A percentile compares a stretch with the other conserved stretches of the same genome.
phyloP scores from a whole-genome alignment of 2,888 invertebrate genomes.

The Lasius platythorax region DNA sequence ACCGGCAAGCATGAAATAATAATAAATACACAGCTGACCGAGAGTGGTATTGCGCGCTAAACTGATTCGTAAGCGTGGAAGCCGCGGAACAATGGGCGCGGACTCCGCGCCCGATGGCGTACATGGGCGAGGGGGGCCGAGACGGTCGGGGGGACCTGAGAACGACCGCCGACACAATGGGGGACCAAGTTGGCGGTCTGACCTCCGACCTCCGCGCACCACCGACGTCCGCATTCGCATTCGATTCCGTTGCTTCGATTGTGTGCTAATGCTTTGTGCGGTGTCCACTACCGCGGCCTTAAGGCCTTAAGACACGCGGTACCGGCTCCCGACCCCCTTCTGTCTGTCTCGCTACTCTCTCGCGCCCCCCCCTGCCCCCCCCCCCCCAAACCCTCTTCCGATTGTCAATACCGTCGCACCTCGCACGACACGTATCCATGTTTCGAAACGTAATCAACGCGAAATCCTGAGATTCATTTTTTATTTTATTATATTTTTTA shows the following conservation, averaged over 20 bases:
- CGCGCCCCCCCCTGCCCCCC: neutral
- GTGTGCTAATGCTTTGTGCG: conserved; percentile 84
- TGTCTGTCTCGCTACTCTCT: conserved; percentile 14
- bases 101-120: conserved; percentile 62
- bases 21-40: conserved; percentile 74
- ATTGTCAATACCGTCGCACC: conserved; percentile 23
- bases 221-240: conserved; percentile 80
- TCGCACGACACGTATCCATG: conserved; percentile 25
- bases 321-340: conserved; percentile 40
- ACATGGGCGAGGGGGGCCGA: conserved; percentile 51
- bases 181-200: conserved; percentile 84
- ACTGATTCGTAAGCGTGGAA: conserved; percentile 84
- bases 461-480: neutral
- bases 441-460: neutral
- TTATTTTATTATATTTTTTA: too few species aligned
- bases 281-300: conserved; percentile 76
- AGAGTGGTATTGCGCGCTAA: conserved; percentile 75
- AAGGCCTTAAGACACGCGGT: conserved; percentile 55
- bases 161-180: conserved; percentile 84
- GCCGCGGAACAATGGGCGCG: conserved; percentile 84
- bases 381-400: neutral
- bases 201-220: conserved; percentile 83
- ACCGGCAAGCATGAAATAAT: conserved; percentile 73
- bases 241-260: conserved; percentile 84
- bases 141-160: conserved; percentile 75